phyloP scores from a whole-genome alignment of 2,888 invertebrate genomes.

The Hypercompe scribonia region DNA sequence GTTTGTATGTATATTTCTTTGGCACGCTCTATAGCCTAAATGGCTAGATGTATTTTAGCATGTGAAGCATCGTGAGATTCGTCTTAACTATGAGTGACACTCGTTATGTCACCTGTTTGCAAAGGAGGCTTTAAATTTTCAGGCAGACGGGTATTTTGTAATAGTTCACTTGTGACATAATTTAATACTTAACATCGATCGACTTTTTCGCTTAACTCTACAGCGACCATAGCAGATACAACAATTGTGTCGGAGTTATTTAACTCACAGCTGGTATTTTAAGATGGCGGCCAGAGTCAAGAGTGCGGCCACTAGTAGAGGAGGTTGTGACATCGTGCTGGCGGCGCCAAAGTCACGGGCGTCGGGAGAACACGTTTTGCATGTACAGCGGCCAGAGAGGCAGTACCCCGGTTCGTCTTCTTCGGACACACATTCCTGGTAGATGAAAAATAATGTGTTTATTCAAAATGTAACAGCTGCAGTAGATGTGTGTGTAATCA shows the following conservation, averaged over 20 bases:
- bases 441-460: background rate
- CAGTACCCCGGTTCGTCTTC: constrained; percentile 82
- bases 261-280: constrained; percentile 60
- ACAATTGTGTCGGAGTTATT: background rate
- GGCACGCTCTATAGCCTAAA: background rate
- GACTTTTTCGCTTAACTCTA: background rate
- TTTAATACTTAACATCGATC: background rate
- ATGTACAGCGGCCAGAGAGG: constrained; percentile 77
- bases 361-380: constrained; percentile 79
- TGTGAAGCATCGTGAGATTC: background rate
- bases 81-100: background rate
- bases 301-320: constrained; percentile 61
- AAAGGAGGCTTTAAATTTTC: background rate
- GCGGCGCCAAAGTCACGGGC: constrained; percentile 75
- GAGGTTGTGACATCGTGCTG: constrained; percentile 58
- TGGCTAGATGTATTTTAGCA: background rate
- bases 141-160: background rate
- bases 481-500: background rate
- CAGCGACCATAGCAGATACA: background rate
- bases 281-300: constrained; percentile 65
- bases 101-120: background rate
- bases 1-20: background rate
- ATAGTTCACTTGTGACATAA: background rate
- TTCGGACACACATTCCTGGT: constrained; percentile 82
- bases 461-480: background rate